These are phyloP conservation scores for Colostygia pectinataria DNA, from an alignment of 2,888 invertebrate genomes.

Conservation along the genomic window DNA sequence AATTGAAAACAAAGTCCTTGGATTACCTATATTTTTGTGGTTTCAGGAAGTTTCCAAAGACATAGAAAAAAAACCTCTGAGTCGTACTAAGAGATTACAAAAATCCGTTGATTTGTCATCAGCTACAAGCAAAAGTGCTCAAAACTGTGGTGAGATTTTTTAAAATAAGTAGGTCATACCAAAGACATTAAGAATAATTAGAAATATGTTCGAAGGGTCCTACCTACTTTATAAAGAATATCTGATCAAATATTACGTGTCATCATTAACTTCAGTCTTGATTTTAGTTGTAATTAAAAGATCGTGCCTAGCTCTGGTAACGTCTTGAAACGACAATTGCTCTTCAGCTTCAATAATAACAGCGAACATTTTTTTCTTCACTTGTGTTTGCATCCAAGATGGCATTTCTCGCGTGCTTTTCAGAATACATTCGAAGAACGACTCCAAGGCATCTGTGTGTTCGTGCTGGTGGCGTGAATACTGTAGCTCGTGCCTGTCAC, in stretches of 20 bases:
- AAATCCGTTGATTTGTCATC: neutral
- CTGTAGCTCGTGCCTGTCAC: slow-evolving; percentile 25
- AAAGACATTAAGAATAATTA: too few species aligned
- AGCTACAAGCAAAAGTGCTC: neutral
- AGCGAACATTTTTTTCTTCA: slow-evolving; percentile 74
- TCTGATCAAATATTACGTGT: too few species aligned
- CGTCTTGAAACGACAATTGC: slow-evolving; percentile 49
- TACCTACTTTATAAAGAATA: too few species aligned
- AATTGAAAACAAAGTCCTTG: too few species aligned
- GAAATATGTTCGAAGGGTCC: too few species aligned
- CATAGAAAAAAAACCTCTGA: neutral
- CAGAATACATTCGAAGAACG: slow-evolving; percentile 68
- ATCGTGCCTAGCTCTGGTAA: slow-evolving; percentile 24
- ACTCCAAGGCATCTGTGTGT: slow-evolving; percentile 59
- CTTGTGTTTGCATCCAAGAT: slow-evolving; percentile 74
- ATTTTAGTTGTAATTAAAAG: slow-evolving; percentile 54
- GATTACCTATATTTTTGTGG: too few species aligned
- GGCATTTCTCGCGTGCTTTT: slow-evolving; percentile 73
- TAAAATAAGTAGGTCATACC: too few species aligned
- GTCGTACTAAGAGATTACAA: slow-evolving; percentile 7
- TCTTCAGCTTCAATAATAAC: slow-evolving; percentile 74
- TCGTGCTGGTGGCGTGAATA: slow-evolving; percentile 29
- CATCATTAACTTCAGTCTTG: slow-evolving; percentile 59
- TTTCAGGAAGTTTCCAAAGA: slow-evolving; percentile 10
- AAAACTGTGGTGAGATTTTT: slow-evolving; percentile 11